Conservation (phyloP, 2,113 vertebrate species). For the Hirundichthys speculiger region DNA sequence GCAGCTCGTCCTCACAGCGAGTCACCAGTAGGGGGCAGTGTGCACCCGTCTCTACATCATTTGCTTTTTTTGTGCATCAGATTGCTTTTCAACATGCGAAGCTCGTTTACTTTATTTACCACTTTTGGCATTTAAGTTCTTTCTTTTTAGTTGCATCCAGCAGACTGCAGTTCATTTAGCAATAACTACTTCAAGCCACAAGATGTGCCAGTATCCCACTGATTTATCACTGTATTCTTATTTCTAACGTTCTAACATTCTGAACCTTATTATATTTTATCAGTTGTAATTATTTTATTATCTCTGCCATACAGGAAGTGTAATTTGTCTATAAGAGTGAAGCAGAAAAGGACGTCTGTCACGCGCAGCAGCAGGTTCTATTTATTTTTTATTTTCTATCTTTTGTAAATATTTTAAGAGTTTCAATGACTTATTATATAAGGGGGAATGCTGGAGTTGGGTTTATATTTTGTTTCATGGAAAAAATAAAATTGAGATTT, state of each 20-base stretch:
- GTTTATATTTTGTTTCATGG: constrained; percentile 75
- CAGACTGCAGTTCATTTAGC: constrained; percentile 34
- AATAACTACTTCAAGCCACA: constrained; percentile 28
- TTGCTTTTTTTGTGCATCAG: constrained; percentile 3
- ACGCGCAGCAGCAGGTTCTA: constrained; percentile 67
- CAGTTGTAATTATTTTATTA: not conserved
- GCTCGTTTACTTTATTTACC: constrained; percentile 26
- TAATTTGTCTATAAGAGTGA: constrained; percentile 21
- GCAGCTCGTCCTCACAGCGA: constrained; percentile 16
- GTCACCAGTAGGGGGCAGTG: constrained; percentile 62
- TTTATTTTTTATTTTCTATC: constrained; percentile 82
- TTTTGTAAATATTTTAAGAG: constrained; percentile 81
- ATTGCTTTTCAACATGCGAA: constrained; percentile 3
- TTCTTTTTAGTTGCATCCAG: constrained; percentile 10
- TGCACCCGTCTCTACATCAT: constrained; percentile 12
- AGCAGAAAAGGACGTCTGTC: constrained; percentile 5
- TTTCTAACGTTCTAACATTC: not conserved
- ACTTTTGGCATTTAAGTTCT: not conserved
- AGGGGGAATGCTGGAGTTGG: constrained; percentile 56
- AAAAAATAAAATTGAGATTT: constrained; percentile 64
- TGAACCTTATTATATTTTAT: not conserved
- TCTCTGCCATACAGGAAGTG: not conserved
- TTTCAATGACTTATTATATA: constrained; percentile 75
- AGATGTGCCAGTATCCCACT: constrained; percentile 13
- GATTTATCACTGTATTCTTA: not conserved